Percentiles rank a stretch among this genome's conserved stretches.
phyloP scores from a whole-genome alignment of 2,113 vertebrate species.

The Sardina pilchardus region DNA sequence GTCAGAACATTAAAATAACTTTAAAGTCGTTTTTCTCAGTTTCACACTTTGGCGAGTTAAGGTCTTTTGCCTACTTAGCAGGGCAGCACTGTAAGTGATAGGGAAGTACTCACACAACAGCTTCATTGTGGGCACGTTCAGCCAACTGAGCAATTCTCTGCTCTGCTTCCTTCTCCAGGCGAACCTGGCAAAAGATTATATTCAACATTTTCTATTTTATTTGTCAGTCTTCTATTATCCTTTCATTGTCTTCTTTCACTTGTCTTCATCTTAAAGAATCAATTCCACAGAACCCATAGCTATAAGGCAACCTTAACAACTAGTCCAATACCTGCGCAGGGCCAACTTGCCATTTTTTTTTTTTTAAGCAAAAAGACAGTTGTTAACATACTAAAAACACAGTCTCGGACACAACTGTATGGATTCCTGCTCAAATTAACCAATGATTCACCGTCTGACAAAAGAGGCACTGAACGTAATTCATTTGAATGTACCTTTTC shows the following conservation, averaged over 20 bases:
- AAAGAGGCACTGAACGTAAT: not conserved
- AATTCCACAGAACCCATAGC: conserved; percentile 6
- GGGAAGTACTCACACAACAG: conserved; percentile 75
- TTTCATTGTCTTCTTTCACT: not conserved
- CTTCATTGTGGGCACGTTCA: conserved; percentile 76
- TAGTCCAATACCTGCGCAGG: not conserved
- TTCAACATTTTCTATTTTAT: conserved; percentile 21
- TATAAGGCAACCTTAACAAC: not conserved
- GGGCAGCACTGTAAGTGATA: not conserved
- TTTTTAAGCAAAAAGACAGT: too few species aligned
- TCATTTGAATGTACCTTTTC: conserved; percentile 75
- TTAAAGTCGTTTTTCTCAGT: too few species aligned
- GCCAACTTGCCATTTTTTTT: not conserved
- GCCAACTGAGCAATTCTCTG: conserved; percentile 71
- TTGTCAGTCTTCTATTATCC: not conserved
- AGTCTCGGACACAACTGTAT: not conserved
- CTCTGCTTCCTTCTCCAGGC: conserved; percentile 77
- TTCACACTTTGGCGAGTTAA: too few species aligned
- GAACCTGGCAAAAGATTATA: conserved; percentile 61
- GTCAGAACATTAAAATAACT: not conserved
- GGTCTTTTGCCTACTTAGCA: too few species aligned
- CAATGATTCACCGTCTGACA: not conserved
- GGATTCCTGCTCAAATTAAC: too few species aligned
- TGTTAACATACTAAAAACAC: not conserved
- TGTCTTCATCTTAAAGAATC: conserved; percentile 10